Evolutionary conservation across 2,113 vertebrate species (phyloP).

Genomic region (Arizona elegans): DNA sequence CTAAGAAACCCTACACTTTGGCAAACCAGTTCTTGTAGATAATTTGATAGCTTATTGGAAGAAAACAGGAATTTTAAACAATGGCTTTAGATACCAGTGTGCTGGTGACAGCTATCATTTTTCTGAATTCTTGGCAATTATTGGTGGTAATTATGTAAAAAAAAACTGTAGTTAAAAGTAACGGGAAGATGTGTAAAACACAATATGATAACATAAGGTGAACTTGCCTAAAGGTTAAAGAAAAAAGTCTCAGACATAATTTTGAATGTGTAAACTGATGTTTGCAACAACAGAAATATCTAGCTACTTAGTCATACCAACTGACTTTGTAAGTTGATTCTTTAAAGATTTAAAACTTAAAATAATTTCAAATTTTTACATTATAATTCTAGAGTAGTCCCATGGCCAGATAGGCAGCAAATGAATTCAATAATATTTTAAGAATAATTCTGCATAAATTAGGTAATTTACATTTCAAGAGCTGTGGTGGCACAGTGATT

Average conservation of each 20-base stretch:
- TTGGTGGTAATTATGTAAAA: constrained; percentile 32
- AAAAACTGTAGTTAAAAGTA: constrained; percentile 38
- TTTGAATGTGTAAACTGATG: constrained; percentile 13
- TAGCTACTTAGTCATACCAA: neutral
- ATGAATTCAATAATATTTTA: neutral
- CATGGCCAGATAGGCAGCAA: neutral
- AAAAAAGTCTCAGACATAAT: constrained; percentile 20
- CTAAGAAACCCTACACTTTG: neutral
- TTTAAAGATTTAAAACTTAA: neutral
- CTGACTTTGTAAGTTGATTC: neutral
- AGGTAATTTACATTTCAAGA: neutral
- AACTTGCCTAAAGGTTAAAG: constrained; percentile 14
- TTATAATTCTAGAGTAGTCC: neutral
- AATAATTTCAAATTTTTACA: neutral
- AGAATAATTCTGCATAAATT: constrained; percentile 17
- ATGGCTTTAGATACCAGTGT: constrained; percentile 57
- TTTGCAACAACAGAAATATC: constrained; percentile 16
- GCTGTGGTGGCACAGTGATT: neutral
- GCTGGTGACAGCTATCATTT: constrained; percentile 39
- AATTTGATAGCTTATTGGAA: neutral
- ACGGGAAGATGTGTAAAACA: constrained; percentile 37
- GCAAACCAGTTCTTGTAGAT: constrained; percentile 4
- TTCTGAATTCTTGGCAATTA: constrained; percentile 56
- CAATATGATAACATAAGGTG: neutral
- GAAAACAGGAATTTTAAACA: constrained; percentile 18